Conservation (phyloP, 2,797 vertebrate genomes). For the Mycteria americana region DNA sequence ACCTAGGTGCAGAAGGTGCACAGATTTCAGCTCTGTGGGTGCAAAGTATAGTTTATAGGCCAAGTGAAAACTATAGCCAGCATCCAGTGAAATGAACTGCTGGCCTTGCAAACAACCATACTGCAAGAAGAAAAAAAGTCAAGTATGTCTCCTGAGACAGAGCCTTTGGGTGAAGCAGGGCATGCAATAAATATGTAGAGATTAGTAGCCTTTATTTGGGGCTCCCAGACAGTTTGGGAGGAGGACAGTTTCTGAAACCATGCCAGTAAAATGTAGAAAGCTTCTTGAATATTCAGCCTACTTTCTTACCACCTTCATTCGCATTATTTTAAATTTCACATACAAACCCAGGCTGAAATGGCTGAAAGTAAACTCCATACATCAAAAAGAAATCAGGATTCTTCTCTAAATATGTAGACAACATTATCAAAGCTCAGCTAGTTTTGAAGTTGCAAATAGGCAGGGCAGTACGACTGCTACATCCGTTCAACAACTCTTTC, state of each 20-base stretch:
- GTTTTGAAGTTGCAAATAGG: not conserved
- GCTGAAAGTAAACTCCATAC: not conserved
- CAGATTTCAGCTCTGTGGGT: constrained; percentile 62
- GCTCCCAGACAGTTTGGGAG: not conserved
- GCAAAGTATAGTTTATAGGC: constrained; percentile 41
- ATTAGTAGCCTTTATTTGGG: not conserved
- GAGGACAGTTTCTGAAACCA: not conserved
- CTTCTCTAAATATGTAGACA: not conserved
- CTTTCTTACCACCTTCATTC: not conserved
- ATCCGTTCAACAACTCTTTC: not conserved
- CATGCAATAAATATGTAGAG: not conserved
- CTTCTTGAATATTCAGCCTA: not conserved
- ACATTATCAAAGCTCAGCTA: not conserved
- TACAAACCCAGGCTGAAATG: not conserved
- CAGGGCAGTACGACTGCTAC: not conserved
- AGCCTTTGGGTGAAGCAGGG: not conserved
- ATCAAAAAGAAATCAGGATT: not conserved
- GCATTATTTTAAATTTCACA: not conserved
- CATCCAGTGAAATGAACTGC: constrained; percentile 14
- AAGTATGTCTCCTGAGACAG: not conserved
- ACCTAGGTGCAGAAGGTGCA: constrained; percentile 37
- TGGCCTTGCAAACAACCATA: constrained; percentile 21
- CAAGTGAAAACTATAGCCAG: constrained; percentile 46
- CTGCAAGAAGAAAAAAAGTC: not conserved
- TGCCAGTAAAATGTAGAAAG: not conserved